Base-by-base conservation (phyloP, 2,113 vertebrate genomes). In the Callocephalon fimbriatum region DNA sequence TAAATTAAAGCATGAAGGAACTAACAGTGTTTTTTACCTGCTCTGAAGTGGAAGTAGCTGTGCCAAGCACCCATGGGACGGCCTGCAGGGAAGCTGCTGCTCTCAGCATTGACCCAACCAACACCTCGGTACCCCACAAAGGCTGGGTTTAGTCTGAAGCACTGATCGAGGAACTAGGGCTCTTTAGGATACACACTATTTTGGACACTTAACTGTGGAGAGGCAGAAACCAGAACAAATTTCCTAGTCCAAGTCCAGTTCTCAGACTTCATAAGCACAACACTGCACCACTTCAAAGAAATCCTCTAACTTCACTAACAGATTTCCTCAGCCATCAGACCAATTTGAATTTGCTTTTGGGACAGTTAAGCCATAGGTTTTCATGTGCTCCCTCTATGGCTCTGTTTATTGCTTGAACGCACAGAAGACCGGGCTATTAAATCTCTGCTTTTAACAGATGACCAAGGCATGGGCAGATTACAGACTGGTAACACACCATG, bases 381-480 rank as follows among this genome's bases (percentile, higher is more conserved):
- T 44, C 44, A 21, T 26, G 32, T 14, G 32, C 54, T 56, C 54
- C 1, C 2, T 54, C 40, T 62, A 2, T 25, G 22, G 22, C n/a
- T 72, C 58, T 90, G 53, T 29, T 40, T 54, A 2, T 37, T n/a
- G 23, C 27, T 48, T 53, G n/a, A 50, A 62, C 6, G 13, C 2
- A 15, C 67, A 54, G 61, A 48, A 40, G 8, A 0, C 3, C 42
- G 54, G 48, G 22, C 31, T 59, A 13, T 31, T 48, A 32, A 45
- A 92, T 44, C 56, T 44, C 0, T 21, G 19, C 21, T 50, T 86
- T 80, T 32, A 62, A n/a, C 22, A 35, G 37, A 25, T 31, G 42
- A 8, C 19, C 54, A 26, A 50, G 89, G n/a, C 1, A 1, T 0
- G 3, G 66, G 25, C 10, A 3, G 1, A 1, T 21, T 22, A 13